Base-by-base conservation (phyloP, 2,797 vertebrate species). In the Enteromius viviparus region DNA sequence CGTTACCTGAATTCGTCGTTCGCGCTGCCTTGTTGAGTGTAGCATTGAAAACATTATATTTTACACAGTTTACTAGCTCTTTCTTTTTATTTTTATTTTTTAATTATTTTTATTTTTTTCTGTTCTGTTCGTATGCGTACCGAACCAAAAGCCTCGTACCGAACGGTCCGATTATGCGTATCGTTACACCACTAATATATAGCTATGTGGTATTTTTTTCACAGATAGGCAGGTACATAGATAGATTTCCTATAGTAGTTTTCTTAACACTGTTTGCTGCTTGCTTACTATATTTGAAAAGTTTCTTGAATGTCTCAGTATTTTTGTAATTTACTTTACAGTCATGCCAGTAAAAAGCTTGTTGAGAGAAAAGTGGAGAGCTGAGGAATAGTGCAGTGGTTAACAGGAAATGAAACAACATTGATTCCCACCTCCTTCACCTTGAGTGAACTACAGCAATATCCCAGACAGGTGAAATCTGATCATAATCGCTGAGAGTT, bases 351-450 rank as follows among this genome's bases (percentile, higher is more conserved):
- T 66, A 68, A 45, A 64, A 32, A 23, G 19, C 58, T 49, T 82
- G 55, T 49, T 60, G 70, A 65, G 80, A n/a, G 15, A 62, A 77
- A n/a, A 49, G 60, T 47, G 62, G n/a, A 78, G 21, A 47, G 60
- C 17, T 19, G 29, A 65, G 12, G 47, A 32, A 42, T 45, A 78
- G 76, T 47, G 76, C 60, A 64, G 55, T 64, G 55, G 17, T 23
- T 42, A 62, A 77, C 49, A 76, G 74, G 68, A 70, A 70, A 45
- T 70, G n/a, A 70, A 70, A 70, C 68, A 26, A 26, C 40, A 45
- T 45, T 11, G 68, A 70, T 69, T 69, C 21, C 11, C 40, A 45
- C 68, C 40, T 45, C 68, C 40, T 45, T 70, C 68, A 70, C 37
- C 68, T 40, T 70, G 40, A 70, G 68, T 45, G 37, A 45, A 70